Conservation (phyloP, 2,113 vertebrate genomes). For the Opisthocomus hoazin region DNA sequence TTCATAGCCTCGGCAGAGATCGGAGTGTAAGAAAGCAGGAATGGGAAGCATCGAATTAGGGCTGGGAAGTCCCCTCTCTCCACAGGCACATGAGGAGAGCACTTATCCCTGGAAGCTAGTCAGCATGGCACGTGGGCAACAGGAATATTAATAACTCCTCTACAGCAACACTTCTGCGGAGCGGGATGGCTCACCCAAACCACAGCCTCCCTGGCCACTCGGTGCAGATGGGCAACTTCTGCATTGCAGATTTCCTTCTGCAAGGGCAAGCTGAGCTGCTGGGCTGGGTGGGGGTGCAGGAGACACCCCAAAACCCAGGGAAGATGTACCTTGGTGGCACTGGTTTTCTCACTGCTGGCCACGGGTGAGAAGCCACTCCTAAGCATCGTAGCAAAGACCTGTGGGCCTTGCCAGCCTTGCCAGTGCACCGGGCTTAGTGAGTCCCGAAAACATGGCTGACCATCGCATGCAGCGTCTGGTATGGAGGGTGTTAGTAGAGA, state of each 20-base stretch:
- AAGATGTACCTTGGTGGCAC: neutral
- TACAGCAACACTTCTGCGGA: conserved; percentile 53
- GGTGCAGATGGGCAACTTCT: conserved; percentile 75
- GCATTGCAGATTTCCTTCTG: conserved; percentile 67
- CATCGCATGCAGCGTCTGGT: neutral
- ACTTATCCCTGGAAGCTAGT: conserved; percentile 59
- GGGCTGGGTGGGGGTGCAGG: neutral
- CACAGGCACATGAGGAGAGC: conserved; percentile 53
- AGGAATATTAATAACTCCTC: conserved; percentile 72
- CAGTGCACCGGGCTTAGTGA: accelerated
- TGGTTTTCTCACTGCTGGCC: neutral
- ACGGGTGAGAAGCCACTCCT: neutral
- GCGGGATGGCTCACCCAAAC: conserved; percentile 68
- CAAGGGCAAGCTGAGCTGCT: neutral
- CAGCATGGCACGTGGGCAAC: conserved; percentile 57
- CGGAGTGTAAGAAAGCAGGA: conserved; percentile 43
- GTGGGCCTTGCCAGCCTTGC: neutral
- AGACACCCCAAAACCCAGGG: neutral
- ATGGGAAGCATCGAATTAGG: conserved; percentile 58
- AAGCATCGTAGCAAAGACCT: neutral
- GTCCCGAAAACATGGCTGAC: neutral
- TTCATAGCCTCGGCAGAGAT: conserved; percentile 48
- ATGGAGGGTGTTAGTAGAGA: neutral
- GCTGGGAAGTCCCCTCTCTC: conserved; percentile 63
- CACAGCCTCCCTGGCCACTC: conserved; percentile 38